These are phyloP conservation scores for Saimiri boliviensis DNA, from an alignment of 2,113 vertebrate genomes.

Conservation along the genomic window DNA sequence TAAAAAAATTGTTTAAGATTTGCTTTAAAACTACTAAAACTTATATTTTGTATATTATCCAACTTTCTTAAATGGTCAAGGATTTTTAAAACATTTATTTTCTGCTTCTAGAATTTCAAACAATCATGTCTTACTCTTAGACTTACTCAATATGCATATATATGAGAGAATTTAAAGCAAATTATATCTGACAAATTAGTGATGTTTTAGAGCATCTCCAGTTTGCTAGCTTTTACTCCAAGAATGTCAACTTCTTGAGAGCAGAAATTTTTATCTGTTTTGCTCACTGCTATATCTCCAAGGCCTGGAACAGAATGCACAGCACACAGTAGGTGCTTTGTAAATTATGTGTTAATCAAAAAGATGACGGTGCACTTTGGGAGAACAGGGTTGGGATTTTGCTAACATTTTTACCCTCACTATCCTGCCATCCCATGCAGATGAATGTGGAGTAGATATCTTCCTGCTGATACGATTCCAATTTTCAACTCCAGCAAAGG, in stretches of 20 bases:
- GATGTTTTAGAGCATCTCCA: background rate
- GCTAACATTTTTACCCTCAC: background rate
- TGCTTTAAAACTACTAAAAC: conserved; percentile 21
- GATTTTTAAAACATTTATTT: background rate
- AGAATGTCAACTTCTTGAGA: background rate
- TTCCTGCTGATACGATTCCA: background rate
- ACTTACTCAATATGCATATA: background rate
- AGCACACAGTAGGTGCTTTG: background rate
- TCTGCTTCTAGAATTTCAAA: background rate
- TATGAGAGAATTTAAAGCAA: background rate
- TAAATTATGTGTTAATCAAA: background rate
- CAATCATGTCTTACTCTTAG: background rate
- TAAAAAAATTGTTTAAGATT: background rate
- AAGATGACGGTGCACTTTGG: background rate
- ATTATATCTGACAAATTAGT: background rate
- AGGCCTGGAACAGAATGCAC: background rate
- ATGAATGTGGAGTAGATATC: background rate
- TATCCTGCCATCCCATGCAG: background rate
- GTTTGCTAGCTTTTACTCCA: background rate
- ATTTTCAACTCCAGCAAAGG: background rate
- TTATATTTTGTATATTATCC: background rate
- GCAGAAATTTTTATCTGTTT: background rate
- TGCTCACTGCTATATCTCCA: background rate
- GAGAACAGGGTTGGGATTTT: background rate
- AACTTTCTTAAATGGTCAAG: conserved; percentile 1